Base-by-base conservation (phyloP, 2,797 vertebrate genomes). In the Varecia variegata region DNA sequence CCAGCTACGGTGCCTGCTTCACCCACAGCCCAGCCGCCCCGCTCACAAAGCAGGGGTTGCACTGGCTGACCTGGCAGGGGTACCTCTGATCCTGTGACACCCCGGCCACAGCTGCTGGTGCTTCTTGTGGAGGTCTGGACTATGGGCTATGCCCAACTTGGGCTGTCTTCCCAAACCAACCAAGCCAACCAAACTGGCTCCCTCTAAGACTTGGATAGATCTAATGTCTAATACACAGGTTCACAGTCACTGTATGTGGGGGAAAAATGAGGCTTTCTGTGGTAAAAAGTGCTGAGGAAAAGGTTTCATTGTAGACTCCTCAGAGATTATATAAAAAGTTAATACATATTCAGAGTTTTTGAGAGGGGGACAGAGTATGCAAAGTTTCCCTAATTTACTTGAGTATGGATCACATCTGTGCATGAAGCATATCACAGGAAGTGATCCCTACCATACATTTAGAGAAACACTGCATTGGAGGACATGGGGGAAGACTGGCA, bases 1-100 rank as follows among this genome's bases (percentile, higher is more conserved):
- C 7, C 0, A 7, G 6, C 38, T 12, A 43, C 0, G 11, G 13
- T 0, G 2, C 35, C 50, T 58, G 8, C 11, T 71, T 15, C 5
- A 30, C 14, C 9, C 17, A 68, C 18, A 81, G 65, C 32, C 58
- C 23, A 27, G 47, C 25, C 21, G 30, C 11, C 56, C 32, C 14
- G 4, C 30, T 90, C 45, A 43, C 40, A 35, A 80, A 47, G 4
- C 40, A 38, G 7, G 18, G 35, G 21, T 17, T 67, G 40, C 12
- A 18, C 1, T 35, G 11, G 35, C 14, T 45, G 35, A 71, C 14
- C 0, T 82, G 18, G 11, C n/a, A n/a, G n/a, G 47, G 23, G 35
- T 40, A 11, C 35, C 21, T 47, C 58, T 32, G 56, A 70, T 2
- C 32, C 35, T 20, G 1, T 2, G 1, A 47, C 0, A 20, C 15